A percentile compares a stretch with the other conserved stretches of the same genome.
Evolutionary conservation across 2,113 vertebrate genomes (phyloP).

Genomic region (Sialia sialis): DNA sequence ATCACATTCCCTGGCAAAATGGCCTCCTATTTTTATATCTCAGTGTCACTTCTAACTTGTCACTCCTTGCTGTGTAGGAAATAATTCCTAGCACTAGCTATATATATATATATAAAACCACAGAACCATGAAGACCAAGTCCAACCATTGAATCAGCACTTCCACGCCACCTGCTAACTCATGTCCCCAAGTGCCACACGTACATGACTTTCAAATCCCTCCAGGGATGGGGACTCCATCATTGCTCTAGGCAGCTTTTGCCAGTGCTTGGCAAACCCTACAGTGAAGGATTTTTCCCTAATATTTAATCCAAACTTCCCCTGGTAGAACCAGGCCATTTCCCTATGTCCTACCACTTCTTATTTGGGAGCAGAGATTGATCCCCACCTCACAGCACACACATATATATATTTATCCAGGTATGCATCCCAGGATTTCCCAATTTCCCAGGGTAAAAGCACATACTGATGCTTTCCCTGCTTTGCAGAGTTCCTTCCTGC

Average conservation of each 20-base stretch:
- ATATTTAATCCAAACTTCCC: not conserved
- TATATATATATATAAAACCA: not conserved
- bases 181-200: not conserved
- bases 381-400: not conserved
- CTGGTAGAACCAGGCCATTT: not conserved
- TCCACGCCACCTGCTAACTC: not conserved
- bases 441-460: not conserved
- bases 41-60: not conserved
- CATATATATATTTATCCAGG: not conserved
- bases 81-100: not conserved
- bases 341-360: not conserved
- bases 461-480: not conserved
- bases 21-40: not conserved
- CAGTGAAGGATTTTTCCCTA: not conserved
- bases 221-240: not conserved
- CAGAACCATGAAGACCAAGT: not conserved
- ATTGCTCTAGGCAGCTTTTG: not conserved
- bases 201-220: not conserved
- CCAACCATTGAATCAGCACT: not conserved
- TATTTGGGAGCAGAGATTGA: not conserved
- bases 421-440: not conserved
- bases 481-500: not conserved
- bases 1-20: not conserved
- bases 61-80: not conserved
- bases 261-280: not conserved